These are phyloP conservation scores for Luehdorfia chinensis DNA, from an alignment of 1,140 invertebrate genomes.

Conservation along the genomic window DNA sequence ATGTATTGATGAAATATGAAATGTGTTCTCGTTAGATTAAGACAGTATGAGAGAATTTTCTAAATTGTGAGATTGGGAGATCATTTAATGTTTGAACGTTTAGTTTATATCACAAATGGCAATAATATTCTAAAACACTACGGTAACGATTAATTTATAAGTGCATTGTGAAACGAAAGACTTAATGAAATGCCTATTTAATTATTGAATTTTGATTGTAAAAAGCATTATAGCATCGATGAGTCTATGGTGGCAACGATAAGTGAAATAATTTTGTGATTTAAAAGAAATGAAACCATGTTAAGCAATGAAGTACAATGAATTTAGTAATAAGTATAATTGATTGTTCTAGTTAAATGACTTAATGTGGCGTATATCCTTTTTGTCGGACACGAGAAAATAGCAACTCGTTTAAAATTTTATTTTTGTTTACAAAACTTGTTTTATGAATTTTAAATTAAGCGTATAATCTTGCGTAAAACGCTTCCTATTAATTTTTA, in stretches of 20 bases:
- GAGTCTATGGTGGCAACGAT: neutral
- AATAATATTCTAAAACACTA: constrained; percentile 6
- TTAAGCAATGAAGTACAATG: constrained; percentile 35
- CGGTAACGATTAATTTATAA: neutral
- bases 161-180: constrained; percentile 12
- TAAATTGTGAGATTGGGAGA: constrained; percentile 18
- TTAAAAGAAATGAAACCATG: neutral
- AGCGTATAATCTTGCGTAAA: too few relatives aligned
- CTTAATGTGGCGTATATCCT: neutral
- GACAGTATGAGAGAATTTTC: constrained; percentile 23
- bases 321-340: constrained; percentile 31
- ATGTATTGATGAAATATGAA: constrained; percentile 26
- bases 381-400: constrained; percentile 18
- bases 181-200: constrained; percentile 1
- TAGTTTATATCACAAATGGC: constrained; percentile 8
- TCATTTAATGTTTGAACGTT: neutral
- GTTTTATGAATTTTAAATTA: too few relatives aligned
- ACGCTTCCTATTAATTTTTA: too few relatives aligned
- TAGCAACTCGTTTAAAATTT: too few relatives aligned
- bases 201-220: constrained; percentile 11
- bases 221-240: constrained; percentile 1
- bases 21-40: constrained; percentile 51
- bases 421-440: too few relatives aligned
- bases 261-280: constrained; percentile 1
- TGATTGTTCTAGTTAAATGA: constrained; percentile 32